Percentiles rank a stretch among this genome's conserved stretches.
Evolutionary conservation across 2,113 vertebrate genomes (phyloP).

Genomic region (Tetraodon nigroviridis): DNA sequence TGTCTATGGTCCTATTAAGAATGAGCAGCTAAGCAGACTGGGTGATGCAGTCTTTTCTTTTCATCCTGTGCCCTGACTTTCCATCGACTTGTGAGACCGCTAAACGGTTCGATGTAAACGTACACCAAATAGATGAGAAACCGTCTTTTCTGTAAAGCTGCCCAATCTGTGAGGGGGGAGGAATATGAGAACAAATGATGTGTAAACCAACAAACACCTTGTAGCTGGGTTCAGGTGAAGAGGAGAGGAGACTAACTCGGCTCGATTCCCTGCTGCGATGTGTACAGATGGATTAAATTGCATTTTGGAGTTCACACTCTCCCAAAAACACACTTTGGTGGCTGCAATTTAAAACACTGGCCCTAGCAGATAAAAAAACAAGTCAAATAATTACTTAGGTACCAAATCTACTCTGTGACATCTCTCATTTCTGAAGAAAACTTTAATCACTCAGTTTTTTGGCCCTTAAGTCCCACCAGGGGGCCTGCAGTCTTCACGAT

Average conservation of each 20-base stretch:
- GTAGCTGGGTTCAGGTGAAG: constrained; percentile 11
- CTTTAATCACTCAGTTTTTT: constrained; percentile 19
- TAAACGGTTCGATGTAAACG: constrained; percentile 64
- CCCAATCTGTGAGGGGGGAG: constrained; percentile 41
- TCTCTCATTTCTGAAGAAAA: constrained; percentile 32
- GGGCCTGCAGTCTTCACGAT: constrained; percentile 28
- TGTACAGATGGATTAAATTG: constrained; percentile 6
- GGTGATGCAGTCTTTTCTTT: constrained; percentile 41
- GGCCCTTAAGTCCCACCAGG: constrained; percentile 26
- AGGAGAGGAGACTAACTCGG: not conserved
- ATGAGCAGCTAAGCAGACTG: constrained; percentile 50
- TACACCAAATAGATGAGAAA: constrained; percentile 65
- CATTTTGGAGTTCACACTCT: not conserved
- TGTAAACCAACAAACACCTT: constrained; percentile 27
- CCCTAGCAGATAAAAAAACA: no score
- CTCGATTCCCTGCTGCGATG: constrained; percentile 2
- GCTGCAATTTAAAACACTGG: no score
- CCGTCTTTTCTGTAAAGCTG: constrained; percentile 56
- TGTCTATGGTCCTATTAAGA: constrained; percentile 64
- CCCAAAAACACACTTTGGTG: not conserved
- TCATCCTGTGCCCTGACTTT: constrained; percentile 43
- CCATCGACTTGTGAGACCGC: constrained; percentile 54
- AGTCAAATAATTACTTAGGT: not conserved
- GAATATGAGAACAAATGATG: constrained; percentile 47
- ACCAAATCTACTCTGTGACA: not conserved